Base-by-base conservation (phyloP, 2,888 invertebrate genomes). In the Ernsta delagoae region DNA sequence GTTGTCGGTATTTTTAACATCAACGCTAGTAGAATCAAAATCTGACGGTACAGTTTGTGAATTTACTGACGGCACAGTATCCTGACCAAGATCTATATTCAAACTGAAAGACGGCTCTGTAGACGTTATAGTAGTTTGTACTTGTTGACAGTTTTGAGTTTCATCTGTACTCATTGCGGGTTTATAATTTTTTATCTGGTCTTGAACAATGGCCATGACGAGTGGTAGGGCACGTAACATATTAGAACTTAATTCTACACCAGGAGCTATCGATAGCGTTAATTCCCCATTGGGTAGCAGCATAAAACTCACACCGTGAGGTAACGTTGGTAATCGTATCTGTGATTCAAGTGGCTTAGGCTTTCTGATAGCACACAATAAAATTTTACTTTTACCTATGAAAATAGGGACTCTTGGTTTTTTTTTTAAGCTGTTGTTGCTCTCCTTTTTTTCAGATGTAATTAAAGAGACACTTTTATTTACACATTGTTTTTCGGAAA, bases 351-450 rank as follows among this genome's bases (percentile, higher is more conserved):
- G 39, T 59, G 63, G 41, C 12, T 34, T 43, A 24, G 81, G 80
- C 75, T 82, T 76, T 70, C 79, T 81, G 11, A 81, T 74, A 39
- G 86, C 84, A n/a, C 88, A 89, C n/a, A 92, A 72, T 67, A 92
- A 79, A 73, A 92, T 31, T 31, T 31, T 31, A 31, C 31, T 31
- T 31, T 31, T 31, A 0, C 89, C 92, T 12, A 92, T 77, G 73
- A 72, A 85, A 80, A 90, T 83, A 5, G 87, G 87, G 72, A 72
- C 78, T 34, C 77, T 71, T 4, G 75, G 36, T 3, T 73, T 71
- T 12, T 76, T 64, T 65, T 79, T 69, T 60, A 78, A 70, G 72
- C 77, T 77, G 4, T 54, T 56, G 34, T 3, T 54, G 54, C 9
- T 11, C 2, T 36, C n/a, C 3, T 1, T 34, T 36, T 56, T 56